These are phyloP conservation scores for Tetragnatha versicolor DNA, from an alignment of 1,140 invertebrate genomes.

Conservation along the genomic window DNA sequence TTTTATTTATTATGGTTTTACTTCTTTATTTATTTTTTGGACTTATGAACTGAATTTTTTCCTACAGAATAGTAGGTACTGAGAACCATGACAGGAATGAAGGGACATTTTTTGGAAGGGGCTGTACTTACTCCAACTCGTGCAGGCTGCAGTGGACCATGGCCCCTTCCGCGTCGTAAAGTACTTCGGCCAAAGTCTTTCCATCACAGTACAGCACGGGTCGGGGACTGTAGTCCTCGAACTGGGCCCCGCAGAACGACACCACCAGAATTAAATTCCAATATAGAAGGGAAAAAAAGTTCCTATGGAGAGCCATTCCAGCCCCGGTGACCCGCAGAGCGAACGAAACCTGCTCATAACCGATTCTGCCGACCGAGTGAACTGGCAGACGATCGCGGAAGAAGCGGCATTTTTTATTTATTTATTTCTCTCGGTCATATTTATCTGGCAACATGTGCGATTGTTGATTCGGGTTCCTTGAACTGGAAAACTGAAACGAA, in stretches of 20 bases:
- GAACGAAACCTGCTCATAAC: conserved; percentile 29
- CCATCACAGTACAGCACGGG: conserved; percentile 21
- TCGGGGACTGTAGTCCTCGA: background rate
- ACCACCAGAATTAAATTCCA: background rate
- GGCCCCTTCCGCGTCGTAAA: conserved; percentile 9
- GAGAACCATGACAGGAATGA: background rate
- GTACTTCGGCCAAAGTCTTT: conserved; percentile 31
- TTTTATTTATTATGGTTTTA: background rate
- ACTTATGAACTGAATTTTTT: background rate
- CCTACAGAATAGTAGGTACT: background rate
- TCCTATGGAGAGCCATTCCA: background rate
- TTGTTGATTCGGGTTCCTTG: background rate
- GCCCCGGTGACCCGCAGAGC: conserved; percentile 23
- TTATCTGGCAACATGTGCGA: conserved; percentile 16
- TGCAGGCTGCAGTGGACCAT: conserved; percentile 36
- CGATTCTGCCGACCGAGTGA: conserved; percentile 46
- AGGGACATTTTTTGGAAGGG: background rate
- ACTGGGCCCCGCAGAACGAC: background rate
- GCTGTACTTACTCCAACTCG: conserved; percentile 32
- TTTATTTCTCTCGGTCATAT: conserved; percentile 2
- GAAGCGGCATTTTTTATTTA: too few species aligned
- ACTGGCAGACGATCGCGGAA: background rate
- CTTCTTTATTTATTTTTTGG: background rate
- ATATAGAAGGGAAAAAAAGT: background rate
- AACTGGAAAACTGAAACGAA: too few species aligned